phyloP scores from a whole-genome alignment of 2,797 vertebrate species.

The Rhinichthys osculus region DNA sequence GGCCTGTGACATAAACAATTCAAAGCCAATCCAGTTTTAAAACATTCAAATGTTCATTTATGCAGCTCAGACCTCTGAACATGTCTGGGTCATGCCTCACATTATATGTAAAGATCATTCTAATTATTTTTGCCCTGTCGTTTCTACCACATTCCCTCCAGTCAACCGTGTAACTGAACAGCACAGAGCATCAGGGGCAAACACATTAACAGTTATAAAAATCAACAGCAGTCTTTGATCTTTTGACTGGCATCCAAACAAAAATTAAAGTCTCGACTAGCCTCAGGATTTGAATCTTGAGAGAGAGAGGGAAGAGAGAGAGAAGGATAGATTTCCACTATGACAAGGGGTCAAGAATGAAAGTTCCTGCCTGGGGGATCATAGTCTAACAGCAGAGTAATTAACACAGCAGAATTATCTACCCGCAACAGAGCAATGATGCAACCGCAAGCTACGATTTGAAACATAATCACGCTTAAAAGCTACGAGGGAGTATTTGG shows the following conservation, averaged over 20 bases:
- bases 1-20: neutral
- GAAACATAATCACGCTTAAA: conserved; percentile 54
- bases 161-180: conserved; percentile 54
- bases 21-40: neutral
- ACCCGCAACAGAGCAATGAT: conserved; percentile 47
- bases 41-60: conserved; percentile 8
- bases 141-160: conserved; percentile 47
- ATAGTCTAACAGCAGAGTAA: conserved; percentile 46
- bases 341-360: conserved; percentile 49
- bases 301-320: conserved; percentile 9
- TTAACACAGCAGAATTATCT: conserved; percentile 53
- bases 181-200: conserved; percentile 30
- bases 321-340: conserved; percentile 37
- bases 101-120: conserved; percentile 50
- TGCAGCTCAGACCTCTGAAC: neutral
- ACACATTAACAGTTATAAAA: conserved; percentile 54
- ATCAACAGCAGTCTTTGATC: conserved; percentile 51
- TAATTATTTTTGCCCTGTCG: conserved; percentile 53
- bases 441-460: conserved; percentile 49
- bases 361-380: conserved; percentile 27
- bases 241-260: conserved; percentile 52
- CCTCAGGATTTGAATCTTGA: conserved; percentile 22
- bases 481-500: conserved; percentile 38
- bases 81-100: conserved; percentile 40
- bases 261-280: conserved; percentile 34